These are phyloP conservation scores for Neotragus pygmaeus DNA, from an alignment of 2,113 vertebrate genomes.

Conservation along the genomic window DNA sequence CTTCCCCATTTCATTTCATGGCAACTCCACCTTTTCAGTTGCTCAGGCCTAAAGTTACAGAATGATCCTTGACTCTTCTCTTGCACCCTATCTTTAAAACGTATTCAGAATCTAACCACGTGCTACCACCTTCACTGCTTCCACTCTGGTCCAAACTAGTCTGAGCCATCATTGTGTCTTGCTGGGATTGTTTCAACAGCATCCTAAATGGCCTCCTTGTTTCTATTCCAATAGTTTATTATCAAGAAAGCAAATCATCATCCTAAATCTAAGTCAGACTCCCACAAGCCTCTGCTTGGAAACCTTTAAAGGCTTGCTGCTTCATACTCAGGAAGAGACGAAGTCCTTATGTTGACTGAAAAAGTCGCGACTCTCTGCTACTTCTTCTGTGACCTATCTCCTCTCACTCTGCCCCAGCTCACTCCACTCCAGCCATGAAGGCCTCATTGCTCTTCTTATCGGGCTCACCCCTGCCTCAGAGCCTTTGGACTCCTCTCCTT, in stretches of 20 bases:
- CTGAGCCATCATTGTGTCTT: background rate
- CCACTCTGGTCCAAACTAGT: background rate
- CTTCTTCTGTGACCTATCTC: background rate
- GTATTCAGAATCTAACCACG: background rate
- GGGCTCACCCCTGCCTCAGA: background rate
- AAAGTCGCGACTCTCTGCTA: background rate
- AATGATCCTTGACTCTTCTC: background rate
- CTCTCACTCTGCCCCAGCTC: background rate
- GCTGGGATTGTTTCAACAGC: background rate
- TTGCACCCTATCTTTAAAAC: constrained; percentile 17
- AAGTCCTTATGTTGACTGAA: background rate
- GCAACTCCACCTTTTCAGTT: background rate
- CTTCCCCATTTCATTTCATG: background rate
- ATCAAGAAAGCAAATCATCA: background rate
- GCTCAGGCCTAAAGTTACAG: background rate
- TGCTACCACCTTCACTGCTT: background rate
- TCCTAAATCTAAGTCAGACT: background rate
- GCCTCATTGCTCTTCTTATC: background rate
- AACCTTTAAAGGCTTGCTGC: background rate
- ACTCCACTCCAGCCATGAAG: background rate
- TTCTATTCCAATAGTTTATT: background rate
- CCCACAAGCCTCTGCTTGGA: background rate
- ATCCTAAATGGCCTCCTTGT: background rate
- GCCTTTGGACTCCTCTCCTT: background rate
- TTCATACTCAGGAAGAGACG: background rate